Conservation (phyloP, 2,888 invertebrate species). For the Cryptosula pallasiana region DNA sequence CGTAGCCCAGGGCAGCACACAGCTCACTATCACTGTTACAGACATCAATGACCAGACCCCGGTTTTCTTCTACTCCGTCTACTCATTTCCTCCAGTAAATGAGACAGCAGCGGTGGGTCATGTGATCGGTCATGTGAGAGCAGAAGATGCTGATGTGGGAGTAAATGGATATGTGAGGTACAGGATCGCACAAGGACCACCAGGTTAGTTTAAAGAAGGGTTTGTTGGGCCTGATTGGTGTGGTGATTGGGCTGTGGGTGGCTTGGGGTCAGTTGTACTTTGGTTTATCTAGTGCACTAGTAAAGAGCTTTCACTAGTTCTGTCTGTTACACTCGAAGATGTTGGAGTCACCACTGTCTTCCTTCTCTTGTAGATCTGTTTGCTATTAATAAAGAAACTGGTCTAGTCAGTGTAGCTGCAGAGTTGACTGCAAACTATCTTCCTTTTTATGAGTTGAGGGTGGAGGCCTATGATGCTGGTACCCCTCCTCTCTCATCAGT, state of each 20-base stretch:
- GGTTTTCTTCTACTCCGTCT: background rate
- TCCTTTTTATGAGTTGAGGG: constrained; percentile 1
- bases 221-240: too few relatives aligned
- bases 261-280: too few relatives aligned
- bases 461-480: background rate
- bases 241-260: too few relatives aligned
- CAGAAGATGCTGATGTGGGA: constrained; percentile 11
- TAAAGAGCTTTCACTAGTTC: too few relatives aligned
- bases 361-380: constrained; percentile 6
- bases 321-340: too few relatives aligned
- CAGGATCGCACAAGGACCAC: too few relatives aligned
- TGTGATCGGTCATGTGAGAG: background rate
- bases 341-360: too few relatives aligned
- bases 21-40: background rate
- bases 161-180: background rate
- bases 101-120: background rate
- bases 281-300: too few relatives aligned
- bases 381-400: background rate
- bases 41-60: constrained; percentile 10
- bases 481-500: background rate
- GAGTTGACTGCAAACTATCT: background rate
- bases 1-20: background rate
- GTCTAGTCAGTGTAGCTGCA: background rate
- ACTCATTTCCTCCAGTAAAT: background rate
- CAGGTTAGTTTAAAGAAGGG: too few relatives aligned